Evolutionary conservation across 2,888 invertebrate genomes (phyloP).

Genomic region (Coremacera marginata): DNA sequence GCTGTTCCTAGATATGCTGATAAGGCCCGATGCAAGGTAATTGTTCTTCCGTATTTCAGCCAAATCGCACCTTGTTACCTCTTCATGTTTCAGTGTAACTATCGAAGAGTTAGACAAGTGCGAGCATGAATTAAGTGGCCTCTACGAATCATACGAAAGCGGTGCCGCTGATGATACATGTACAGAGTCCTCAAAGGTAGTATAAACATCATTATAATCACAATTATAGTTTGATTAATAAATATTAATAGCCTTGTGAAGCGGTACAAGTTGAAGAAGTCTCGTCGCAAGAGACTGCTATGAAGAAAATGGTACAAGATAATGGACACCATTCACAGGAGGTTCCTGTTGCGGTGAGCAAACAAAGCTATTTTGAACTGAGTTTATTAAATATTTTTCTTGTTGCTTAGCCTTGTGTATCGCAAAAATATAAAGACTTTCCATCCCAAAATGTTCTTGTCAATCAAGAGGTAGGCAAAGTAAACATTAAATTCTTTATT

Average conservation of each 20-base stretch:
- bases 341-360: neutral
- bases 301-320: neutral
- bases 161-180: neutral
- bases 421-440: too few species aligned
- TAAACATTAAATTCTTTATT: too few species aligned
- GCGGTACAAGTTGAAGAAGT: too few species aligned
- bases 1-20: constrained; percentile 33
- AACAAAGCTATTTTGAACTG: neutral
- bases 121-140: constrained; percentile 21
- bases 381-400: too few species aligned
- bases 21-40: constrained; percentile 33
- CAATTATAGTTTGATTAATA: too few species aligned
- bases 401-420: too few species aligned
- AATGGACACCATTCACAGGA: neutral
- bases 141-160: neutral
- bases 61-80: neutral
- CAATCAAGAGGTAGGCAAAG: too few species aligned
- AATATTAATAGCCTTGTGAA: neutral
- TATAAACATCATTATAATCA: neutral
- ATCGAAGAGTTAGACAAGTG: constrained; percentile 38
- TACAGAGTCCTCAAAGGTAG: neutral
- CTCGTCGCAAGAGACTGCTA: too few species aligned
- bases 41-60: neutral
- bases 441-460: too few species aligned
- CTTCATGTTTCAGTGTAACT: constrained; percentile 31